These are phyloP conservation scores for Caenorhabditis sp. DNA, from an alignment of 2,888 invertebrate species.

Conservation along the genomic window DNA sequence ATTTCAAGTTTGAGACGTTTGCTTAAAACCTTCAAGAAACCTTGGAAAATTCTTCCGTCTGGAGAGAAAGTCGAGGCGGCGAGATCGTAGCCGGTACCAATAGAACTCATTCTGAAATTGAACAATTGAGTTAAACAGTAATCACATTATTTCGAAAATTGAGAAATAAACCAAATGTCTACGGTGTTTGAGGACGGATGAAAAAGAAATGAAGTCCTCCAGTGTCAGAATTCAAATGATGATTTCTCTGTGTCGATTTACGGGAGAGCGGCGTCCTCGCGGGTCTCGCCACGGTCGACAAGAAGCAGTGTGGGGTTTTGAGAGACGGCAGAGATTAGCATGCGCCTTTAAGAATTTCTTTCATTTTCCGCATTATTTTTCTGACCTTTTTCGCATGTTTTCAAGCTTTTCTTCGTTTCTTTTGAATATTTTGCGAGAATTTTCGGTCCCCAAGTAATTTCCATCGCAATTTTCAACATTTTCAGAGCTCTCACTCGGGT, in stretches of 20 bases:
- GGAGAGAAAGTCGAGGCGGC: slow-evolving; percentile 99
- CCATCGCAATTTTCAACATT: not conserved
- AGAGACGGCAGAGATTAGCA: slow-evolving; percentile 27
- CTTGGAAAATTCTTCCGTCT: slow-evolving; percentile 98
- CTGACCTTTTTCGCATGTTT: not conserved
- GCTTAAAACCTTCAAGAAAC: too few species aligned
- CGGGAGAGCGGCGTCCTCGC: not conserved
- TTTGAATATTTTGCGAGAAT: not conserved
- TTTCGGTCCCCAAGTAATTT: not conserved
- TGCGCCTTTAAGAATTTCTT: slow-evolving; percentile 55
- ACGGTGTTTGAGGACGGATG: not conserved
- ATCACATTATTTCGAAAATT: not conserved
- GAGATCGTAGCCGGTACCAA: slow-evolving; percentile 97
- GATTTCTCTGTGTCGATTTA: slow-evolving; percentile 59
- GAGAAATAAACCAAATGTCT: not conserved
- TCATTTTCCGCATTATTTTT: slow-evolving; percentile 31
- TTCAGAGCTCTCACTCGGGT: slow-evolving; percentile 31
- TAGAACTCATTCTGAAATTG: slow-evolving; percentile 90
- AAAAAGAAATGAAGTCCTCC: not conserved
- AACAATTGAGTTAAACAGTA: too few species aligned
- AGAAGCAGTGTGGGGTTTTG: slow-evolving; percentile 25
- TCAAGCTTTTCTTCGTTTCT: not conserved
- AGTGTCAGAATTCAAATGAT: slow-evolving; percentile 58
- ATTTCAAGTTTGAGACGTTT: not conserved
- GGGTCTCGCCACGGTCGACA: slow-evolving; percentile 43